phyloP scores from a whole-genome alignment of 2,888 invertebrate species.

The Heliconius aoede region DNA sequence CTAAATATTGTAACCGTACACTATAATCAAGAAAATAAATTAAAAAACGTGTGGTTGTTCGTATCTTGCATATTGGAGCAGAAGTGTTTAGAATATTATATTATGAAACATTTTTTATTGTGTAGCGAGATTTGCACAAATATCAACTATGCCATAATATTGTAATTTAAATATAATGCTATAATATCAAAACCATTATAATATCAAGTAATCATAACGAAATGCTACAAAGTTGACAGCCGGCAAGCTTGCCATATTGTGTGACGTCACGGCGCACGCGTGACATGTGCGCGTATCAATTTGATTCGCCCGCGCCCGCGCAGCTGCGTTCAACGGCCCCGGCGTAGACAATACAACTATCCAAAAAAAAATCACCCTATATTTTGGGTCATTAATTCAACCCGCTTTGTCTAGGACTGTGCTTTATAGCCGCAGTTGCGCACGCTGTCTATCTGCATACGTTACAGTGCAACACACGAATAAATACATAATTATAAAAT shows the following conservation, averaged over 20 bases:
- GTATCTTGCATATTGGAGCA: neutral
- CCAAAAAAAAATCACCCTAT: constrained; percentile 68
- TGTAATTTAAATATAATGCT: neutral
- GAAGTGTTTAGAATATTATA: neutral
- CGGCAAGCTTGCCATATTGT: constrained; percentile 50
- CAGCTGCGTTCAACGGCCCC: constrained; percentile 79
- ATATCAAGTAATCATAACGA: neutral
- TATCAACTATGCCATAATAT: neutral
- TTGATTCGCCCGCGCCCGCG: constrained; percentile 75
- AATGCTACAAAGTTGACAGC: constrained; percentile 36
- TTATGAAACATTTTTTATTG: neutral
- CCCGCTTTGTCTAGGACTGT: constrained; percentile 72
- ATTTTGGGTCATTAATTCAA: constrained; percentile 75
- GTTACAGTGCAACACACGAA: constrained; percentile 56
- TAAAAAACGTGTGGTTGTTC: no score
- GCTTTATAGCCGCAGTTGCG: constrained; percentile 60
- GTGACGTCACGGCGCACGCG: constrained; percentile 64
- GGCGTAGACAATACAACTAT: constrained; percentile 57
- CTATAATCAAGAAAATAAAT: no score
- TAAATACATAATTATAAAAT: constrained; percentile 17
- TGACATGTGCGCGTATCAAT: constrained; percentile 74
- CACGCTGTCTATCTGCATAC: constrained; percentile 69
- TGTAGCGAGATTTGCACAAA: neutral
- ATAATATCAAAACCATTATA: neutral
- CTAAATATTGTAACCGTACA: no score